Evolutionary conservation across 2,797 vertebrate genomes (phyloP), one percentile per base, ranked within the genome.

Genomic region (Threskiornis aethiopicus): DNA sequence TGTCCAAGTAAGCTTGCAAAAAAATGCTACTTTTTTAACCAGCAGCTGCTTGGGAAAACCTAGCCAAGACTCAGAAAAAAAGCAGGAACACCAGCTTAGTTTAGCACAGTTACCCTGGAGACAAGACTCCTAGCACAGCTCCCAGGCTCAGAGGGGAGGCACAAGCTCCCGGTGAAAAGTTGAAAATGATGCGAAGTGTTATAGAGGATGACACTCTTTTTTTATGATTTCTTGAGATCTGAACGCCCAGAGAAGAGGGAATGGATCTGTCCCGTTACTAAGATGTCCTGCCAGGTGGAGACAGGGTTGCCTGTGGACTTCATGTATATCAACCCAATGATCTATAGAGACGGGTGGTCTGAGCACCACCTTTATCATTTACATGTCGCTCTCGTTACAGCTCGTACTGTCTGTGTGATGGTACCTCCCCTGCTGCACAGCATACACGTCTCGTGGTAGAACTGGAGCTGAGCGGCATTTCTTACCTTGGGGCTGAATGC

Each of bases 21-120:
- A 46, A 91, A 54, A 33, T 25, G 76, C 57, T 92, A 21, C 79
- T 51, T 79, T 92, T 90, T 65, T 44, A 90, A 82, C 73, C 62
- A 82, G 88, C 79, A 93, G 66, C 89, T 95, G 83, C 85, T 89
- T 79, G 52, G 51, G 69, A 86, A 57, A 88, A 83, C 57, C 39
- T 73, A 87, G 67, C 64, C 89, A 90, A 95, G 71, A 12, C 59
- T 84, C 35, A 54, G 35, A 55, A 80, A 71, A 71, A 78, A 64
- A 64, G 20, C n/a, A 65, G 39, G 33, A 90, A 57, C 84, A 33
- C 5, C 1, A 5, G 66, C 64, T 95, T 88, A 77, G 65, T 96
- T 96, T 91, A 79, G 59, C 67, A 11, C 14, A 5, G 94, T 94
- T 94, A 64, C 71, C 64, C 51, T 54, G 94, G 58, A 92, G 85